Conservation (phyloP, 2,888 invertebrate genomes). For the Drosophila diplacantha region DNA sequence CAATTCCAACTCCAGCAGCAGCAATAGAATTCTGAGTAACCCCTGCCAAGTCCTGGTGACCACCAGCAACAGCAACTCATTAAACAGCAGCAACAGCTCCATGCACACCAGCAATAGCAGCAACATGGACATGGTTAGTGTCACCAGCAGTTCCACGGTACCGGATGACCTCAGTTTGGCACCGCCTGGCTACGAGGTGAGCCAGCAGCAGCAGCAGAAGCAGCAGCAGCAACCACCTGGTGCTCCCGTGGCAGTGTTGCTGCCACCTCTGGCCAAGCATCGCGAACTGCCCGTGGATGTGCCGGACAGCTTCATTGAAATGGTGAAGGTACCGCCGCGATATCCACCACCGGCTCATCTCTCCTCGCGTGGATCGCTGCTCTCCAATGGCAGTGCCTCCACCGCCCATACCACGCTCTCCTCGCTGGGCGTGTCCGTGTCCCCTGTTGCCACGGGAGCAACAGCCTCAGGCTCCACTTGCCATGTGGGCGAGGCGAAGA, state of each 20-base stretch:
- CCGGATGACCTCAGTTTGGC: constrained; percentile 70
- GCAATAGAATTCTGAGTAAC: constrained; percentile 13
- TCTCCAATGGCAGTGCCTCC: constrained; percentile 71
- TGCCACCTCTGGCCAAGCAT: constrained; percentile 69
- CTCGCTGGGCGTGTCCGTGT: constrained; percentile 38
- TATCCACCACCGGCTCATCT: constrained; percentile 80
- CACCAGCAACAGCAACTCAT: constrained; percentile 49
- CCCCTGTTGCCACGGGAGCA: neutral
- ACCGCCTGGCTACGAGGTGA: constrained; percentile 75
- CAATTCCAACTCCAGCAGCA: constrained; percentile 15
- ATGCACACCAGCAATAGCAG: constrained; percentile 41
- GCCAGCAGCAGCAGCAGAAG: constrained; percentile 33
- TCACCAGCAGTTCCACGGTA: constrained; percentile 49
- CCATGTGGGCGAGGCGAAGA: constrained; percentile 20
- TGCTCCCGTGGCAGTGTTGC: constrained; percentile 20
- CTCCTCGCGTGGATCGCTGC: constrained; percentile 74
- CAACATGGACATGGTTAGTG: constrained; percentile 28
- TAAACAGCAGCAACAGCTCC: constrained; percentile 50
- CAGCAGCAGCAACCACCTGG: constrained; percentile 22
- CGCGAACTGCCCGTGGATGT: constrained; percentile 91
- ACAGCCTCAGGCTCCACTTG: constrained; percentile 2
- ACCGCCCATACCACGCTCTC: constrained; percentile 69
- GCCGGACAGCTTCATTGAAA: constrained; percentile 90
- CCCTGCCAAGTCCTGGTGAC: constrained; percentile 12
- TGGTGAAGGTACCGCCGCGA: constrained; percentile 86